Evolutionary conservation across 1,140 invertebrate species (phyloP).

Genomic region (Contarinia nasturtii): DNA sequence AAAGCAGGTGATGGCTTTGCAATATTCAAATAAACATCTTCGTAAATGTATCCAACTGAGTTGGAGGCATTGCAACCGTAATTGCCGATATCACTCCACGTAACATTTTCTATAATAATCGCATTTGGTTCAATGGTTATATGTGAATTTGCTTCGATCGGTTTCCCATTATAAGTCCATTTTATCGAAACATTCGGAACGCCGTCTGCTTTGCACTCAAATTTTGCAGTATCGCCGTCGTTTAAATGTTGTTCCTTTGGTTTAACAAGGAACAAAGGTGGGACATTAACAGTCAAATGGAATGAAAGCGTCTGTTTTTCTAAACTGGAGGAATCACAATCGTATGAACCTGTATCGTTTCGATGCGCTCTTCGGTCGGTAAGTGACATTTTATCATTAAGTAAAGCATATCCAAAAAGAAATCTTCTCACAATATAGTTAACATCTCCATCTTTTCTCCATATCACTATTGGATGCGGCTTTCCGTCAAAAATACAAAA

Average conservation of each 20-base stretch:
- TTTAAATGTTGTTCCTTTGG: slow-evolving; percentile 75
- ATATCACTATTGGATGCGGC: not conserved
- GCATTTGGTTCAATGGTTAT: no score
- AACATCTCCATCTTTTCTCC: not conserved
- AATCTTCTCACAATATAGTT: no score
- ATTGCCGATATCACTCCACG: no score
- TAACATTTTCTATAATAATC: no score
- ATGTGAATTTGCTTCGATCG: slow-evolving; percentile 50
- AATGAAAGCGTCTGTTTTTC: slow-evolving; percentile 83
- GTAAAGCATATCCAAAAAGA: slow-evolving; percentile 24
- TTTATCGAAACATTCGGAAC: slow-evolving; percentile 76
- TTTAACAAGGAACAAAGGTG: slow-evolving; percentile 83
- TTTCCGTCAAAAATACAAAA: not conserved
- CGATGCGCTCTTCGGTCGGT: slow-evolving; percentile 71
- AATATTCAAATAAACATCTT: slow-evolving; percentile 90
- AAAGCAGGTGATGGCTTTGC: slow-evolving; percentile 72
- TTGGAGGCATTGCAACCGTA: slow-evolving; percentile 98
- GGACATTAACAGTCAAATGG: slow-evolving; percentile 57
- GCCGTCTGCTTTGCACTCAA: slow-evolving; percentile 74
- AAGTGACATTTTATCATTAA: slow-evolving; percentile 82
- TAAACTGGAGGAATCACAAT: slow-evolving; percentile 83
- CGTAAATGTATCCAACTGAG: slow-evolving; percentile 91
- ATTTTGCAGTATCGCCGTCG: slow-evolving; percentile 74
- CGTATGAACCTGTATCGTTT: slow-evolving; percentile 71
- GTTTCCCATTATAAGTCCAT: slow-evolving; percentile 94